Conservation (phyloP, 2,888 invertebrate genomes). For the Tipula unca region DNA sequence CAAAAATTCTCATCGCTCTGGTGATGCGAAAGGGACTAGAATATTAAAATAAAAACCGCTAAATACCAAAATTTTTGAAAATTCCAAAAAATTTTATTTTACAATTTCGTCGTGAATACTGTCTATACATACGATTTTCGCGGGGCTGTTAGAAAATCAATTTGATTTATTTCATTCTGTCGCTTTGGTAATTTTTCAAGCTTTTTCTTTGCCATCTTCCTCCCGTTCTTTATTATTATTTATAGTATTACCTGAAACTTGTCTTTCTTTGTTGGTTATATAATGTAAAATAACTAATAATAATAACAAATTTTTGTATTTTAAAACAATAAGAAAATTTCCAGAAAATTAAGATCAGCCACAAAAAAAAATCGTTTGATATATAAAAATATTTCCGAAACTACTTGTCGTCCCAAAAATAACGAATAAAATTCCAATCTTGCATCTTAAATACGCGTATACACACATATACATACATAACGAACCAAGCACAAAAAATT, state of each 20-base stretch:
- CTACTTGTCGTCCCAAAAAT: not conserved
- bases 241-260: not conserved
- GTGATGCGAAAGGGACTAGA: not conserved
- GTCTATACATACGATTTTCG: not conserved
- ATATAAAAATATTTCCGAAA: not conserved
- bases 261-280: not conserved
- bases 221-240: not conserved
- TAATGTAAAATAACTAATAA: not conserved
- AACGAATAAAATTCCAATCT: not conserved
- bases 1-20: not conserved
- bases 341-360: not conserved
- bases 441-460: not conserved
- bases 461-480: not conserved
- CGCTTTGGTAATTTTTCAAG: not conserved
- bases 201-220: not conserved
- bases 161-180: not conserved
- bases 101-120: not conserved
- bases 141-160: not conserved
- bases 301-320: not conserved
- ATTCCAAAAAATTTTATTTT: not conserved
- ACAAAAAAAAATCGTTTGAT: not conserved
- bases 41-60: not conserved
- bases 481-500: not conserved
- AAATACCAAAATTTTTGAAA: not conserved
- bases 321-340: slow-evolving; percentile 14